A percentile compares a stretch with the other conserved stretches of the same genome.
phyloP scores from a whole-genome alignment of 2,888 invertebrate species.

The Sarcophaga rosellei region DNA sequence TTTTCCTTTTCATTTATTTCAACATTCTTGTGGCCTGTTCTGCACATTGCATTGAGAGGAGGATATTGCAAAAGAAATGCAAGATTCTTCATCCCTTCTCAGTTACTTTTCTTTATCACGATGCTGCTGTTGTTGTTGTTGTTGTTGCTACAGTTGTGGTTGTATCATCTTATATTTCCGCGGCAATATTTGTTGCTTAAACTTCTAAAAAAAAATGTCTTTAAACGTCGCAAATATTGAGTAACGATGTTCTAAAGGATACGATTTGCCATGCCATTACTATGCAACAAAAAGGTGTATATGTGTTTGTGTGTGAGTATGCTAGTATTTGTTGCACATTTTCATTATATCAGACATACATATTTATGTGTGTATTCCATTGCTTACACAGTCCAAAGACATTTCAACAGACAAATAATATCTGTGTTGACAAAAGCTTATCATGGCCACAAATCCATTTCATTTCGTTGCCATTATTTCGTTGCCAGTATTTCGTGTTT shows the following conservation, averaged over 20 bases:
- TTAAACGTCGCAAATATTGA: too few relatives aligned
- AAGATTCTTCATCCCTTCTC: background rate
- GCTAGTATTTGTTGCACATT: background rate
- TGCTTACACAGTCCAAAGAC: background rate
- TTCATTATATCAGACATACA: background rate
- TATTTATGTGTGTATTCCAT: background rate
- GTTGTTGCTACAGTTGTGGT: too few relatives aligned
- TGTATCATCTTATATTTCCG: background rate
- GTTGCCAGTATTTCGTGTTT: background rate
- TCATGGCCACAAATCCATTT: conserved; percentile 50
- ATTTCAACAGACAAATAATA: background rate
- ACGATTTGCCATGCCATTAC: too few relatives aligned
- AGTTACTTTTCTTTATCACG: too few relatives aligned
- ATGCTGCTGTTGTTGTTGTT: too few relatives aligned
- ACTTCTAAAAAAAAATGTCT: background rate
- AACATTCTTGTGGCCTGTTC: background rate
- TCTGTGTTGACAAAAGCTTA: conserved; percentile 48
- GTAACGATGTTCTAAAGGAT: background rate
- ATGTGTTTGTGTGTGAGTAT: too few relatives aligned
- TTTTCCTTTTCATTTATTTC: background rate
- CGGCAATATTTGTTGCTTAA: background rate
- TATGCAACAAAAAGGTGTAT: too few relatives aligned
- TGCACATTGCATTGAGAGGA: background rate
- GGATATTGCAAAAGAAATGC: background rate
- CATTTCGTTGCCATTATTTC: background rate